Conservation (phyloP, 2,888 invertebrate genomes). For the Rhopalosiphum nymphaeae region DNA sequence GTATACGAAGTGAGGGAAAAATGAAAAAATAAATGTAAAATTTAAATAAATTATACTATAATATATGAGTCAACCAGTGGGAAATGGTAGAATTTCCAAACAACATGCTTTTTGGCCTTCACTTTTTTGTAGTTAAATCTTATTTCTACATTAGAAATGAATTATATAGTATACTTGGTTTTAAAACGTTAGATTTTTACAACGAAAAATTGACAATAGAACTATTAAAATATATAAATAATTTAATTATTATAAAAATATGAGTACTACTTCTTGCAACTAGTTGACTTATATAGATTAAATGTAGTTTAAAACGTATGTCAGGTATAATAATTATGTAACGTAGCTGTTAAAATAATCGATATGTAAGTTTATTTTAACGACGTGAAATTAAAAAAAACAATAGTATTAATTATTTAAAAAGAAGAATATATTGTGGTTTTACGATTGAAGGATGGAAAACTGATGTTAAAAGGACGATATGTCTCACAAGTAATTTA, state of each 20-base stretch:
- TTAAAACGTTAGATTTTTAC: neutral
- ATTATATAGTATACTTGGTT: neutral
- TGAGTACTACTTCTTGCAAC: neutral
- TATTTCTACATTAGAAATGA: neutral
- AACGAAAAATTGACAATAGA: neutral
- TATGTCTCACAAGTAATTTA: neutral
- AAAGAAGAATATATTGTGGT: neutral
- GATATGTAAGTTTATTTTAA: neutral
- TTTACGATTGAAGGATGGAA: neutral
- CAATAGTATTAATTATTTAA: neutral
- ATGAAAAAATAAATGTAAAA: neutral
- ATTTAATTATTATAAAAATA: neutral
- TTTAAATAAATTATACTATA: neutral
- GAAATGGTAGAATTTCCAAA: neutral
- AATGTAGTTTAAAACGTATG: neutral
- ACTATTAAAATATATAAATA: neutral
- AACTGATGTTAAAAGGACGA: neutral
- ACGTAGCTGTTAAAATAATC: neutral
- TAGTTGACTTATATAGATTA: neutral
- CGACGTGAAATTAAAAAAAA: neutral
- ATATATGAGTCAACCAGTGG: neutral
- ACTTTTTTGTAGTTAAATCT: neutral
- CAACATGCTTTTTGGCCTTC: neutral
- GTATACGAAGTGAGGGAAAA: neutral
- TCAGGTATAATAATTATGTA: neutral